phyloP scores from a whole-genome alignment of 2,888 invertebrate genomes.

The Drosophila planitibia region DNA sequence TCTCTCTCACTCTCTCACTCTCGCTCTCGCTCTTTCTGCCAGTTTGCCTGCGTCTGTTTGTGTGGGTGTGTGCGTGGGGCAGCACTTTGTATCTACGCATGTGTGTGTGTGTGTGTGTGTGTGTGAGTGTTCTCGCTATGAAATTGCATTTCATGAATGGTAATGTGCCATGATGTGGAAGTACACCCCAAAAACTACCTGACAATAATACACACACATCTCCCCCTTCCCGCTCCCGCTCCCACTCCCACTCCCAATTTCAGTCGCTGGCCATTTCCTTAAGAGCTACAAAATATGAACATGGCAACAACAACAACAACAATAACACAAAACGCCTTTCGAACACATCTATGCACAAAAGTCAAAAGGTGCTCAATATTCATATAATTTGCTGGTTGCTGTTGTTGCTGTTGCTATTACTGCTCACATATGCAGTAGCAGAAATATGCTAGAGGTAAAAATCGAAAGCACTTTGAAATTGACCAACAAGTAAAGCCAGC shows the following conservation, averaged over 20 bases:
- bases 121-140: constrained; percentile 61
- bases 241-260: neutral
- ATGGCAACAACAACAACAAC: constrained; percentile 23
- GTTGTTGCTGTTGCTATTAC: constrained; percentile 8
- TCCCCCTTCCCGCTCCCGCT: neutral
- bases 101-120: constrained; percentile 24
- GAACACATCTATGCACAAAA: constrained; percentile 50
- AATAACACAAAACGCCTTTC: constrained; percentile 10
- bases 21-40: neutral
- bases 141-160: constrained; percentile 79
- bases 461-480: constrained; percentile 17
- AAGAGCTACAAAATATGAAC: constrained; percentile 44
- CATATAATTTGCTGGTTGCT: constrained; percentile 45
- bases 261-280: constrained; percentile 28
- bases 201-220: neutral
- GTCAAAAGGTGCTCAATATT: constrained; percentile 67
- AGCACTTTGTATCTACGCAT: constrained; percentile 50
- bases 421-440: neutral
- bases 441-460: constrained; percentile 7
- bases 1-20: too few relatives aligned
- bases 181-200: constrained; percentile 19
- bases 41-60: neutral
- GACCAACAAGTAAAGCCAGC: constrained; percentile 25
- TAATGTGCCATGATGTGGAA: constrained; percentile 72
- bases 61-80: constrained; percentile 11